Conservation (phyloP, 2,888 invertebrate genomes). For the Apodemia zela region DNA sequence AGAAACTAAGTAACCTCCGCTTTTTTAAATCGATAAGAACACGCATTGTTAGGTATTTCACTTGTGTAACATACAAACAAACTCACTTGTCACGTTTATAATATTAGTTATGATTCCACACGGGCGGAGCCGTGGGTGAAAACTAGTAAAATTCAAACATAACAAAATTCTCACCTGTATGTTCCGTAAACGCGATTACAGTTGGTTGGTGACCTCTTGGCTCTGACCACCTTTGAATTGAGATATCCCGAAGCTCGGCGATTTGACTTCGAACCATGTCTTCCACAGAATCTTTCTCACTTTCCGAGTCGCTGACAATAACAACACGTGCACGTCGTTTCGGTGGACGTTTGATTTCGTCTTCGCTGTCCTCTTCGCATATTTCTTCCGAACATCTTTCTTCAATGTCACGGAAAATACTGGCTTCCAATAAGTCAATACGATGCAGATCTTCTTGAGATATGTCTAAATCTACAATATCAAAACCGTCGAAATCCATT, state of each 20-base stretch:
- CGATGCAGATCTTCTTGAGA: background rate
- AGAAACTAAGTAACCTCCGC: too few relatives aligned
- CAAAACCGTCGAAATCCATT: background rate
- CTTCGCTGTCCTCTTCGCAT: background rate
- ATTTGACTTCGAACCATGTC: background rate
- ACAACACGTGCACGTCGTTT: background rate
- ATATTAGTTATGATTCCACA: too few relatives aligned
- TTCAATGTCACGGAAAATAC: background rate
- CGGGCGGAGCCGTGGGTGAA: too few relatives aligned
- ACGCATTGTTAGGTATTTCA: too few relatives aligned
- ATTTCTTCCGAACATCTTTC: background rate
- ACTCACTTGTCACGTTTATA: too few relatives aligned
- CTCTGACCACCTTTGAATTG: background rate
- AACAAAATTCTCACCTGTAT: background rate
- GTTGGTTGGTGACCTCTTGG: background rate
- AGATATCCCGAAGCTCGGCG: background rate
- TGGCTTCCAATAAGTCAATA: slow-evolving; percentile 1
- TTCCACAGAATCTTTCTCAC: background rate
- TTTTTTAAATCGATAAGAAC: background rate
- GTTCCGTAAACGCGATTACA: background rate
- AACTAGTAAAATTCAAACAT: too few relatives aligned
- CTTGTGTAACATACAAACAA: too few relatives aligned
- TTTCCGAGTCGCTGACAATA: background rate
- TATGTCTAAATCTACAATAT: background rate
- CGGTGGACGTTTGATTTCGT: background rate